Evolutionary conservation across 2,888 invertebrate genomes (phyloP), one percentile per base, ranked within the genome.

Genomic region (Odontomyia ornata): DNA sequence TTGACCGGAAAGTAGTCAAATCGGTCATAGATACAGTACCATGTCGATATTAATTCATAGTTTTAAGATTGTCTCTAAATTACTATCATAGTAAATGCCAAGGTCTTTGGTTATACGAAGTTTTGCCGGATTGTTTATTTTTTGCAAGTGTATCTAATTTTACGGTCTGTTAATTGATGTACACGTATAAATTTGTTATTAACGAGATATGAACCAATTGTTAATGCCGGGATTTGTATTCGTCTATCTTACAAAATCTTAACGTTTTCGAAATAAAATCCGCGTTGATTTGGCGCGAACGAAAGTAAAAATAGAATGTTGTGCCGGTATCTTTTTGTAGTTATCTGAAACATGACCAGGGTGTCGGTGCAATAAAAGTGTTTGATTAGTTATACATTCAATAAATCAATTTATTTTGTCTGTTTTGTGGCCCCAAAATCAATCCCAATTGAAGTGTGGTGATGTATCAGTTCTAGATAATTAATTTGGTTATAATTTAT

Each of bases 151-250:
- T 1, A 67, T 52, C n/a, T 52, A n/a, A n/a, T 46, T 30, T 30
- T 56, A 56, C 72, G 72, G 30, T 72, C 57, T 73, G 73, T 57
- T 73, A 73, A 73, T 73, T 73, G 25, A 43, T 57, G 21, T 65
- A 27, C 15, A 9, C 52, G 52, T 52, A 65, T 36, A 43, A 15
- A 43, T 25, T 18, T 30, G 65, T n/a, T 28, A 27, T 65, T 36
- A 18, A 28, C 21, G 28, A 65, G 36, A 60, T 30, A 7, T 30
- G 18, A 36, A 36, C 30, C 21, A 36, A 30, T 65, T 65, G 30
- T 36, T 65, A 65, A 27, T 65, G 36, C 36, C 65, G 36, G 65
- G 36, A n/a, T 36, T 15, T 25, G 36, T 36, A 21, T 3, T 18
- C 21, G 65, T 25, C 11, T 28, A n/a, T 25, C 13, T 25, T 15